Evolutionary conservation across 2,888 invertebrate genomes (phyloP).

Genomic region (Cyrtodaria siliqua): DNA sequence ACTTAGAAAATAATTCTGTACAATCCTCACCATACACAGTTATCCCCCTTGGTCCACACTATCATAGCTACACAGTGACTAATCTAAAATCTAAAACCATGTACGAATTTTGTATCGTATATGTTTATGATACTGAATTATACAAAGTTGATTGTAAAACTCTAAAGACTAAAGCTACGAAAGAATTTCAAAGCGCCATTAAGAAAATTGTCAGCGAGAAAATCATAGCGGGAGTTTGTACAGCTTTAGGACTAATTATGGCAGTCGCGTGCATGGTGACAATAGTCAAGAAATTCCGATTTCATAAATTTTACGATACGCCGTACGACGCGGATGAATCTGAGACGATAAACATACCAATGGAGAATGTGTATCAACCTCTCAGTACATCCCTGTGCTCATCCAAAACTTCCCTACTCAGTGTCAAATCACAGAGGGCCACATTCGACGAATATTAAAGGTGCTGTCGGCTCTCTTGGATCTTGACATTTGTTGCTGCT

Average conservation of each 20-base stretch:
- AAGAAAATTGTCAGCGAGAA: slow-evolving; percentile 72
- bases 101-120: slow-evolving; percentile 86
- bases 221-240: slow-evolving; percentile 75
- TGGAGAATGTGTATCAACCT: slow-evolving; percentile 86
- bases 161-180: slow-evolving; percentile 69
- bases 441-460: slow-evolving; percentile 48
- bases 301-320: slow-evolving; percentile 83
- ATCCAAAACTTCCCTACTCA: slow-evolving; percentile 79
- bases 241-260: slow-evolving; percentile 75
- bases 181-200: slow-evolving; percentile 62
- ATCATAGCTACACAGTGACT: slow-evolving; percentile 85
- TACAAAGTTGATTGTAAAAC: slow-evolving; percentile 77
- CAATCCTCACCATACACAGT: slow-evolving; percentile 45
- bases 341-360: slow-evolving; percentile 84
- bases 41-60: slow-evolving; percentile 73
- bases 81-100: slow-evolving; percentile 84
- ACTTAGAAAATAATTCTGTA: not conserved
- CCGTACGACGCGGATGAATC: slow-evolving; percentile 79
- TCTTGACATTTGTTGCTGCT: too few relatives aligned
- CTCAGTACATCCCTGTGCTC: slow-evolving; percentile 82
- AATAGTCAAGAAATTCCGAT: slow-evolving; percentile 80
- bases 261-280: slow-evolving; percentile 84
- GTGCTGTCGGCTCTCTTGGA: too few relatives aligned
- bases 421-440: slow-evolving; percentile 27
- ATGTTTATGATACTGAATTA: slow-evolving; percentile 69